A percentile compares a stretch with the other conserved stretches of the same genome.
phyloP scores from a whole-genome alignment of 1,140 invertebrate species.

The Antheraea pernyi region DNA sequence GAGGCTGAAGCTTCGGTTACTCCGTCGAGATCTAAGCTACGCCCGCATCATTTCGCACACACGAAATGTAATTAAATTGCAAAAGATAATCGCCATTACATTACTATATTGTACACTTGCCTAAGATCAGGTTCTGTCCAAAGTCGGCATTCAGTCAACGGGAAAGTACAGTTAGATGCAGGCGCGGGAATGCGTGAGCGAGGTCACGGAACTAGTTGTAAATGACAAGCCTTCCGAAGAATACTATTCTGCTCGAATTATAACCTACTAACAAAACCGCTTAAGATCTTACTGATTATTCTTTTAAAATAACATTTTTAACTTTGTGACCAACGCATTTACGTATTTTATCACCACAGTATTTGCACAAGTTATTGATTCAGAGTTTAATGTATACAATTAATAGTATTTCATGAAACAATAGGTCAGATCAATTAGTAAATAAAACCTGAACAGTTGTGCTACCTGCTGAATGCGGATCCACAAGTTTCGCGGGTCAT shows the following conservation, averaged over 20 bases:
- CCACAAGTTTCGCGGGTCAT: conserved; percentile 74
- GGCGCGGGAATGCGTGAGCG: conserved; percentile 78
- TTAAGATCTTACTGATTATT: conserved; percentile 8
- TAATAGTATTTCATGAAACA: conserved; percentile 35
- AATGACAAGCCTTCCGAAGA: conserved; percentile 74
- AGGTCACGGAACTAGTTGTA: conserved; percentile 79
- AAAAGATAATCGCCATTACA: conserved; percentile 66
- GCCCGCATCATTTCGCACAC: conserved; percentile 56
- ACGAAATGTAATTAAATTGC: conserved; percentile 77
- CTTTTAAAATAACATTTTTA: background rate
- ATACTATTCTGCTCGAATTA: conserved; percentile 54
- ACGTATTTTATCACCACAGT: background rate
- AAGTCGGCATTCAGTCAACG: conserved; percentile 76
- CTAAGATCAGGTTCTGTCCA: conserved; percentile 76
- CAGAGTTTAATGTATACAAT: conserved; percentile 20
- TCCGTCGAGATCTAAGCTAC: conserved; percentile 57
- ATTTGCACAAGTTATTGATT: background rate
- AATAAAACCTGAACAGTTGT: conserved; percentile 36
- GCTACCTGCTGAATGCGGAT: conserved; percentile 73
- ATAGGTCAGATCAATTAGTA: conserved; percentile 34
- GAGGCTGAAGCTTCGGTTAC: conserved; percentile 50
- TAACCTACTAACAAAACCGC: conserved; percentile 29
- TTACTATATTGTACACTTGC: conserved; percentile 69
- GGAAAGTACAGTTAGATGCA: conserved; percentile 78
- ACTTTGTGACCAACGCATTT: background rate